A percentile compares a stretch with the other conserved stretches of the same genome.
Evolutionary conservation across 2,113 vertebrate genomes (phyloP).

Genomic region (Trichechus manatus): DNA sequence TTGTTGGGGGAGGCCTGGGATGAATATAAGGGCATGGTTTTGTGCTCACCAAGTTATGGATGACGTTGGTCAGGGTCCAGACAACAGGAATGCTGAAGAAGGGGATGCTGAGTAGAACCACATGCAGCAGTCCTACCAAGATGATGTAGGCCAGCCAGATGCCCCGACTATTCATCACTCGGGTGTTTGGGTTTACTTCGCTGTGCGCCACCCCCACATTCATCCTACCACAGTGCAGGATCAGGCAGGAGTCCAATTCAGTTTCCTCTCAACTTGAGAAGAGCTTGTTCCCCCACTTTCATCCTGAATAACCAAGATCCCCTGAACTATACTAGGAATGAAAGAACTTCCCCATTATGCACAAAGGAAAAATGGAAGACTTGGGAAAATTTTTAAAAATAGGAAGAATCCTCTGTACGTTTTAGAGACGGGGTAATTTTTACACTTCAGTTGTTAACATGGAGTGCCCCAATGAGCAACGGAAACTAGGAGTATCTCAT

Average conservation of each 20-base stretch:
- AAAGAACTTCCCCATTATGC: slow-evolving; percentile 17
- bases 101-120: slow-evolving; percentile 95
- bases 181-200: slow-evolving; percentile 97
- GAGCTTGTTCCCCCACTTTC: not conserved
- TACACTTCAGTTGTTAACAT: not conserved
- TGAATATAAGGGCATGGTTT: slow-evolving; percentile 22
- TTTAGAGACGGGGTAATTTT: not conserved
- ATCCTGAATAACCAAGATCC: slow-evolving; percentile 21
- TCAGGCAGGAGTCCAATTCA: slow-evolving; percentile 66
- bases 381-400: not conserved
- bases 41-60: slow-evolving; percentile 95
- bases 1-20: slow-evolving; percentile 3
- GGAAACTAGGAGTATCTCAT: slow-evolving; percentile 14
- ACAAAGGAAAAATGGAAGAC: slow-evolving; percentile 43
- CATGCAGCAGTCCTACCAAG: slow-evolving; percentile 92
- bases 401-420: not conserved
- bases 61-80: slow-evolving; percentile 97
- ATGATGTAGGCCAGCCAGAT: slow-evolving; percentile 96
- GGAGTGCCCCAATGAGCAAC: not conserved
- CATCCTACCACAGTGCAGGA: slow-evolving; percentile 88
- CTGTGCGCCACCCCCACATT: slow-evolving; percentile 98
- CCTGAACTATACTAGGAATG: slow-evolving; percentile 11
- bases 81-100: slow-evolving; percentile 95
- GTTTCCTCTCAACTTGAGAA: not conserved
- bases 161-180: slow-evolving; percentile 96